Evolutionary conservation across 2,113 vertebrate species (phyloP), one percentile per base, ranked within the genome.

Genomic region (Leucosticte australis): DNA sequence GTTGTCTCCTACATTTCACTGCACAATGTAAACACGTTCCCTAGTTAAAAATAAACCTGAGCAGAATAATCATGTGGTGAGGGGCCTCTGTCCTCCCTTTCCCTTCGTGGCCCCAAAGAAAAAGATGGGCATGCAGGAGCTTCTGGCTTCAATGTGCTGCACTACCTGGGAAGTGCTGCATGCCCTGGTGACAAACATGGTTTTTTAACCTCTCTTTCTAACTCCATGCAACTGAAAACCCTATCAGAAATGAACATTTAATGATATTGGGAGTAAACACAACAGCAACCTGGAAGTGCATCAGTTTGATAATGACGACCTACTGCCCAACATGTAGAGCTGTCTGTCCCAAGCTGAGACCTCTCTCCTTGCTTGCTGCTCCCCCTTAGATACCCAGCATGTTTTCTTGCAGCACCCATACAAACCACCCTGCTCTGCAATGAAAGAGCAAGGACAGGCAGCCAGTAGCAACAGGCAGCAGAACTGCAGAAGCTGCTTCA

Each of bases 11-110:
- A 47, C 79, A 71, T 74, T 83, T 74, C 71, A 69, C 31, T 53
- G 62, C 49, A 89, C 62, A 91, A 85, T 53, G 17, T 57, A 84
- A 91, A 87, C n/a, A 46, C 3, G 15, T 64, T 65, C 68, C 59
- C 15, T 63, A 55, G 93, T 91, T 96, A 96, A 95, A 96, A 94
- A 91, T 95, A 94, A 96, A 94, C 70, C 64, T 83, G 24, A 88
- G 65, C 10, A 74, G 60, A 42, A 90, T 0, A 79, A 67, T 69
- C 79, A 65, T 53, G 42, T 44, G 63, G 39, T 56, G 27, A 85
- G 50, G 20, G 53, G 67, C 67, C n/a, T 67, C 88, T 65, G 28
- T 46, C 42, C 42, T 90, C 22, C 3, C 2, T 33, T 35, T 55
- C 31, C 27, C 13, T 16, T 59, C 5, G 0, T 2, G 1, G 2